phyloP scores from a whole-genome alignment of 2,797 vertebrate genomes.

The Acrossocheilus fasciatus region DNA sequence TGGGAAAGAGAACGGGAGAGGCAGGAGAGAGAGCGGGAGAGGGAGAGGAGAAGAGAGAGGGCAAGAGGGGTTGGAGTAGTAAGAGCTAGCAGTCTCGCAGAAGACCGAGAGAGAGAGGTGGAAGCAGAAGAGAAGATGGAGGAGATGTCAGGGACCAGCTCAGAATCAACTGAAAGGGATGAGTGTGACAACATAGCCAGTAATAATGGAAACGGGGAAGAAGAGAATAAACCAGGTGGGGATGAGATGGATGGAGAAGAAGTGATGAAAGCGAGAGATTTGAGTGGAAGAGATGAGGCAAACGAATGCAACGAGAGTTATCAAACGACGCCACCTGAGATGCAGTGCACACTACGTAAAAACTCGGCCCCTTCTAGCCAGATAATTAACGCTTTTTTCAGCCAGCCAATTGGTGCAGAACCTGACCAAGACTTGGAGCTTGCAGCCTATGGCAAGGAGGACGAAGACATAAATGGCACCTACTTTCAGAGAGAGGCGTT shows the following conservation, averaged over 20 bases:
- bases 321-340: constrained; percentile 55
- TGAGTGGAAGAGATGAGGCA: constrained; percentile 65
- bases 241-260: constrained; percentile 58
- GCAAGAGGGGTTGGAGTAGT: constrained; percentile 78
- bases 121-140: constrained; percentile 76
- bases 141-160: constrained; percentile 56
- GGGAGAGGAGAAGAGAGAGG: constrained; percentile 77
- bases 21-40: constrained; percentile 75
- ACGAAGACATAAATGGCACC: constrained; percentile 76
- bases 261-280: constrained; percentile 59
- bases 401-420: constrained; percentile 71
- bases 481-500: constrained; percentile 77
- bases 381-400: constrained; percentile 72
- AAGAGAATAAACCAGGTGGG: constrained; percentile 51
- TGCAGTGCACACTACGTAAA: constrained; percentile 69
- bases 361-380: constrained; percentile 82
- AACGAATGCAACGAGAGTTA: constrained; percentile 66
- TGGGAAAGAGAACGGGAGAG: constrained; percentile 74
- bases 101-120: constrained; percentile 79
- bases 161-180: constrained; percentile 72
- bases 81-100: constrained; percentile 82
- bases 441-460: constrained; percentile 68
- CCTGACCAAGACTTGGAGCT: constrained; percentile 63
- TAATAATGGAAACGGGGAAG: constrained; percentile 67
- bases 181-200: constrained; percentile 64